Conservation (phyloP, 2,113 vertebrate species). For the Rhynchomys soricoides region DNA sequence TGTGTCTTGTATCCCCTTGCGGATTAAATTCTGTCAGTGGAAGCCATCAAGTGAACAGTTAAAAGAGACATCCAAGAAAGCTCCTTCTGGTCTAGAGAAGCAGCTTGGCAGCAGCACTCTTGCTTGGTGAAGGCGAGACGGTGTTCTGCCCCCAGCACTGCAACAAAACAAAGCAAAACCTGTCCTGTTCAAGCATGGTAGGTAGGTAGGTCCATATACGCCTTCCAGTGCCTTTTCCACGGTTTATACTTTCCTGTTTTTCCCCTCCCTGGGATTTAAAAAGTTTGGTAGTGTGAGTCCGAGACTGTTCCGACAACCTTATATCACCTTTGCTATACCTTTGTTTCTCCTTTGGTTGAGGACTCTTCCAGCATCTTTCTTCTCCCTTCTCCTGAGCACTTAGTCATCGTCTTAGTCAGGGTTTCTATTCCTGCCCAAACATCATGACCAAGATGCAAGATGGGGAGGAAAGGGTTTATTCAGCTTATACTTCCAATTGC, state of each 20-base stretch:
- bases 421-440: no score
- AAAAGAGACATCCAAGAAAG: neutral
- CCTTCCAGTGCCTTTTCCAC: neutral
- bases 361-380: constrained; percentile 4
- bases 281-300: neutral
- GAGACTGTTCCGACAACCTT: neutral
- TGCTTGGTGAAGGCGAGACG: no score
- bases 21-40: neutral
- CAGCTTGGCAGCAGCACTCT: neutral
- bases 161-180: neutral
- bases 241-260: neutral
- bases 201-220: neutral
- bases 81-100: neutral
- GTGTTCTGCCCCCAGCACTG: no score
- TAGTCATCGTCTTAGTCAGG: no score
- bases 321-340: neutral
- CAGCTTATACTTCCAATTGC: no score
- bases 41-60: neutral
- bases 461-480: no score
- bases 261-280: neutral
- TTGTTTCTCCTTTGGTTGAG: neutral
- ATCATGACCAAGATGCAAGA: no score
- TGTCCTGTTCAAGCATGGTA: neutral
- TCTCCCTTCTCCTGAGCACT: neutral
- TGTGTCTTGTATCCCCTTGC: neutral